phyloP scores from a whole-genome alignment of 2,888 invertebrate species.

The Drosophila seclusa region DNA sequence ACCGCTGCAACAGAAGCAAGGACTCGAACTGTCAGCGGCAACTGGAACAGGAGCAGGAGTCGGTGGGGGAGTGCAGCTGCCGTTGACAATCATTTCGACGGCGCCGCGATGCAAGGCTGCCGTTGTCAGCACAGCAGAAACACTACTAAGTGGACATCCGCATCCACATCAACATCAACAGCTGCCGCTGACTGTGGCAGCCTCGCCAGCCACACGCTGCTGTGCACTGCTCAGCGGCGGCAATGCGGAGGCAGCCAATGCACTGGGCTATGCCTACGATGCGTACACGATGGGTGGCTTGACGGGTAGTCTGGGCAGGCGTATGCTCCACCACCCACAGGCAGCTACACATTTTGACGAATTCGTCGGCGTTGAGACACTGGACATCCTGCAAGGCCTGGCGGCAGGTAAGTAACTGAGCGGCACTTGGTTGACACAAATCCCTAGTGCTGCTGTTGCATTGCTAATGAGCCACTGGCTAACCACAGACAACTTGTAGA shows the following conservation, averaged over 20 bases:
- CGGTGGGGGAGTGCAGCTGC: slow-evolving; percentile 72
- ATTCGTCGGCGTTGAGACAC: slow-evolving; percentile 83
- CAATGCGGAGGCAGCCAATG: slow-evolving; percentile 53
- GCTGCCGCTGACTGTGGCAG: slow-evolving; percentile 63
- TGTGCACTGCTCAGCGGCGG: slow-evolving; percentile 80
- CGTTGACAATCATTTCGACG: slow-evolving; percentile 84
- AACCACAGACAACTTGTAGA: slow-evolving; percentile 68
- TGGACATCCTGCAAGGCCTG: slow-evolving; percentile 85
- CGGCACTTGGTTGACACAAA: background rate
- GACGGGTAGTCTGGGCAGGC: slow-evolving; percentile 76
- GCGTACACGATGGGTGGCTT: slow-evolving; percentile 73
- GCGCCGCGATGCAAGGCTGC: slow-evolving; percentile 81
- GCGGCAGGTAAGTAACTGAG: slow-evolving; percentile 80
- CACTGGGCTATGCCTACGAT: slow-evolving; percentile 74
- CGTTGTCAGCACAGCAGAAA: slow-evolving; percentile 65
- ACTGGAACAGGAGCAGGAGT: slow-evolving; percentile 31
- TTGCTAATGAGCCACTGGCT: slow-evolving; percentile 4
- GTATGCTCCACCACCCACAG: slow-evolving; percentile 69
- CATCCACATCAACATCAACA: slow-evolving; percentile 34
- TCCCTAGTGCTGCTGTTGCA: slow-evolving; percentile 1
- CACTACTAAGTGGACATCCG: slow-evolving; percentile 69
- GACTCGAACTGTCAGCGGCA: slow-evolving; percentile 62
- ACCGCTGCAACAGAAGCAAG: slow-evolving; percentile 66
- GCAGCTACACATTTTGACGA: slow-evolving; percentile 71
- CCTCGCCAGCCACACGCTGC: slow-evolving; percentile 81